Base-by-base conservation (phyloP, 2,888 invertebrate species). In the Zygothrica quintamaculata region DNA sequence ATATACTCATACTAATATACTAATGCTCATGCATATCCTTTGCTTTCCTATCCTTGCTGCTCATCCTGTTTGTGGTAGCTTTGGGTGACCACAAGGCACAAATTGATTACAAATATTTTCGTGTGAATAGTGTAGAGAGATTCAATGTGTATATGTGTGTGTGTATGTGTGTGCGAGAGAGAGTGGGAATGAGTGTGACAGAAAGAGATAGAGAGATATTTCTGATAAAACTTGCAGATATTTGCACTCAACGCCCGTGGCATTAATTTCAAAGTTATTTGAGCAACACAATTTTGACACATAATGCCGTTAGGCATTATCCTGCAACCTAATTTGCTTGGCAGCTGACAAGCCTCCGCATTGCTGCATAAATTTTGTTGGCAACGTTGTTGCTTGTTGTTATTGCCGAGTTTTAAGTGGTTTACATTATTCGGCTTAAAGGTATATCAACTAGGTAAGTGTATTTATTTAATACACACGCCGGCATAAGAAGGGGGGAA, bases 391-490 rank as follows among this genome's bases (percentile, higher is more conserved):
- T 12, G 59, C 59, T 57, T 73, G 72, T 74, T 82, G 77, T 79
- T 82, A 84, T 79, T 79, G 79, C 71, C 33, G 78, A 67, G 78
- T 81, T 81, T 81, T 81, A 81, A 81, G 80, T 81, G 80, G 84
- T 78, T 81, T 81, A 81, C 84, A 78, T 81, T 81, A 81, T 81
- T 84, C 84, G 82, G 81, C 71, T 81, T 81, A 84, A 81, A 81
- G 80, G 82, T 78, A 78, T 84, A 78, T 81, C 82, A 81, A 81
- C 84, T 84, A 74, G 84, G 84, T 84, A 81, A 81, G 81, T 81
- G 80, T 81, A 81, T 84, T 81, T 81, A 81, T 81, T 81, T 81
- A 81, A 81, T 84, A 76, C 71, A 81, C 76, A 69, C 78, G 64
- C 73, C 72, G 60, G 40, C 57, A 62, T n/a, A n/a, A 56, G 7